phyloP scores from a whole-genome alignment of 2,888 invertebrate species.

The Chaetogeoica ovagalla region DNA sequence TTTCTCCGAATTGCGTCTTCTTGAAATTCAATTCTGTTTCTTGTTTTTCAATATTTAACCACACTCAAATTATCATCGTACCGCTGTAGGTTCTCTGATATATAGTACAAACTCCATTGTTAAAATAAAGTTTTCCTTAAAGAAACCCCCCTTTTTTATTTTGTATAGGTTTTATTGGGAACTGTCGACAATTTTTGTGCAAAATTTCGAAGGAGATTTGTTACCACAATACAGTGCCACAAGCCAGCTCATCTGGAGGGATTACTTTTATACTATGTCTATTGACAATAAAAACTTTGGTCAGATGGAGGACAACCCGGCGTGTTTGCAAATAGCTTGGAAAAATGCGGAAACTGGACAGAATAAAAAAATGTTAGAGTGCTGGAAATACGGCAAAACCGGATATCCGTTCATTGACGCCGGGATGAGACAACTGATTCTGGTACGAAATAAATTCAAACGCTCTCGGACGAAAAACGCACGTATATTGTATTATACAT shows the following conservation, averaged over 20 bases:
- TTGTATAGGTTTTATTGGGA: conserved; percentile 69
- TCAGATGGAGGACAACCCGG: conserved; percentile 71
- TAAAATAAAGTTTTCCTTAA: no score
- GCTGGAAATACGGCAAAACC: conserved; percentile 68
- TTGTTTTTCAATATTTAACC: no score
- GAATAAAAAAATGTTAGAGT: conserved; percentile 56
- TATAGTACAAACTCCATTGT: no score
- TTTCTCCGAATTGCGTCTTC: no score
- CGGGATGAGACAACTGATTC: conserved; percentile 70
- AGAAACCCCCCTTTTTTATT: background rate
- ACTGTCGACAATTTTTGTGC: conserved; percentile 67
- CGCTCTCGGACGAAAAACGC: background rate
- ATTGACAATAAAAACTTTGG: conserved; percentile 72
- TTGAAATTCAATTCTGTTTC: no score
- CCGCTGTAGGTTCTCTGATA: no score
- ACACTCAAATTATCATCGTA: no score
- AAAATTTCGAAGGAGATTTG: conserved; percentile 63
- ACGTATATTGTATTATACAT: background rate
- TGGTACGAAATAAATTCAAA: conserved; percentile 54
- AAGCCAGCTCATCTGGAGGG: conserved; percentile 75
- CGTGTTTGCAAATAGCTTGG: conserved; percentile 75
- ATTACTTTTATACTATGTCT: conserved; percentile 79
- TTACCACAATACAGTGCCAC: conserved; percentile 61
- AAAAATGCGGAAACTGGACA: conserved; percentile 60
- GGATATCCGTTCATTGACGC: conserved; percentile 77